These are phyloP conservation scores for Drosophila tripunctata DNA, from an alignment of 2,888 invertebrate species.

Conservation along the genomic window DNA sequence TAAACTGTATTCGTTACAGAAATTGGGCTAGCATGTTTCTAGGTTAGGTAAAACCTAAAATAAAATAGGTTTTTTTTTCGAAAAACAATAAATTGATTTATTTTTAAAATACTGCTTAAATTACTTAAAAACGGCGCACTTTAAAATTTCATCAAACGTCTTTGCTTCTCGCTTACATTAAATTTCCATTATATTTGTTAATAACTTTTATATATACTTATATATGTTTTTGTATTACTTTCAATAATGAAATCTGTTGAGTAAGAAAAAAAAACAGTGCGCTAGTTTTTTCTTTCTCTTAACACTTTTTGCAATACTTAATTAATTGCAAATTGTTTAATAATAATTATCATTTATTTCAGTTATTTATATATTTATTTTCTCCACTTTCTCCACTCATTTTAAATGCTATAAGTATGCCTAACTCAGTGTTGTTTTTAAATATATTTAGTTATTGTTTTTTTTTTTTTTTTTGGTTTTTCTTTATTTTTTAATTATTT, in stretches of 20 bases:
- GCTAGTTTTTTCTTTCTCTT: constrained; percentile 27
- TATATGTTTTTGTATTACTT: constrained; percentile 13
- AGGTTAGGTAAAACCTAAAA: too few species aligned
- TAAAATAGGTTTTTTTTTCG: too few species aligned
- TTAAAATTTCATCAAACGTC: constrained; percentile 38
- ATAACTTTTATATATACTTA: constrained; percentile 2
- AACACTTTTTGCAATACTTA: constrained; percentile 46
- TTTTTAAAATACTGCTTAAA: constrained; percentile 51
- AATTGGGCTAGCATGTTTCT: too few species aligned
- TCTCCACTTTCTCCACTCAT: constrained; percentile 24
- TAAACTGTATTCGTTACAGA: too few species aligned
- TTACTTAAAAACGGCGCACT: constrained; percentile 55
- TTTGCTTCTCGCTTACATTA: constrained; percentile 45
- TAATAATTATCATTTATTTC: constrained; percentile 30
- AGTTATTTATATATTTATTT: constrained; percentile 3
- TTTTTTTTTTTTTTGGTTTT: constrained; percentile 3
- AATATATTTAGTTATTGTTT: not conserved
- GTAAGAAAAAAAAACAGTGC: constrained; percentile 65
- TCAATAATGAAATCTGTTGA: constrained; percentile 52
- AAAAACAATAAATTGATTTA: constrained; percentile 17
- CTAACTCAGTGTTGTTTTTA: constrained; percentile 33
- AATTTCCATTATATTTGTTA: constrained; percentile 15
- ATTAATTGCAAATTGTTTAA: constrained; percentile 58
- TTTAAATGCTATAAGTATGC: constrained; percentile 69
- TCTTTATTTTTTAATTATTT: constrained; percentile 47